These are phyloP conservation scores for Hypocryptadius cinnamomeus DNA, from an alignment of 2,113 vertebrate genomes.

Conservation along the genomic window DNA sequence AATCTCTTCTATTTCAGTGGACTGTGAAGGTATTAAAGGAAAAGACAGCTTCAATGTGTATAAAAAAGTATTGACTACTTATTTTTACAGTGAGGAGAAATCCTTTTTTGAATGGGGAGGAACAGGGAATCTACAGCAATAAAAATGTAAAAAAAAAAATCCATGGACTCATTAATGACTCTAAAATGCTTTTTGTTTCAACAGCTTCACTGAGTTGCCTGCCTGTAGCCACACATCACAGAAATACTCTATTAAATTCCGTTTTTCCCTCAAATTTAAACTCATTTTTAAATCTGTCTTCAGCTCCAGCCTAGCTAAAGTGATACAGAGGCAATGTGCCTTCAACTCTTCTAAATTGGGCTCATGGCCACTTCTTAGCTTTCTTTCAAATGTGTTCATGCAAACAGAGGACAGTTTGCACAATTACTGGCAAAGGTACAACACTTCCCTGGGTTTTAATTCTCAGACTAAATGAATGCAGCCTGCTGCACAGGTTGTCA, in stretches of 20 bases:
- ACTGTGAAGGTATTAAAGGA: not conserved
- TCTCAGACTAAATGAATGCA: not conserved
- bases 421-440: not conserved
- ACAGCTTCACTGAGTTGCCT: not conserved
- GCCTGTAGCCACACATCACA: not conserved
- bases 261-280: not conserved
- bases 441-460: not conserved
- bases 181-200: not conserved
- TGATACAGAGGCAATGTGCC: not conserved
- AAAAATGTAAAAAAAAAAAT: not conserved
- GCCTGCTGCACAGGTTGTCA: not conserved
- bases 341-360: not conserved
- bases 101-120: not conserved
- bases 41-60: not conserved
- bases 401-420: not conserved
- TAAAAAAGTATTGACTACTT: not conserved
- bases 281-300: not conserved
- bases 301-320: not conserved
- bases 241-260: not conserved
- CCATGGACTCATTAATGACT: not conserved
- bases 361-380: not conserved
- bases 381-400: not conserved
- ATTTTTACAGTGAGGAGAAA: not conserved
- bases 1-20: not conserved
- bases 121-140: not conserved